phyloP scores from a whole-genome alignment of 2,113 vertebrate species.

The Aleadryas rufinucha region DNA sequence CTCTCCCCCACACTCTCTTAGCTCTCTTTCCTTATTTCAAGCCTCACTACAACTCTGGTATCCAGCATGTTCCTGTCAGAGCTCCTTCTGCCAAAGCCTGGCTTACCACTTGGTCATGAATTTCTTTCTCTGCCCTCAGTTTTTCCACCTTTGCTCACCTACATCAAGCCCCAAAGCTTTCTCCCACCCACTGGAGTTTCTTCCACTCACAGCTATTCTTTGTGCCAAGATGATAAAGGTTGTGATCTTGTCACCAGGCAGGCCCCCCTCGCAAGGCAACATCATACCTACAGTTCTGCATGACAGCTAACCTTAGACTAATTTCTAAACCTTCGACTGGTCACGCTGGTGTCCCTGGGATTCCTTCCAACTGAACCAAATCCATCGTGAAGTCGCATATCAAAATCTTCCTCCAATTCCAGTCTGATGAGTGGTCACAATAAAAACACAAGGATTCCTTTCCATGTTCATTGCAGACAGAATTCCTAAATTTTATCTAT shows the following conservation, averaged over 20 bases:
- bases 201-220: not conserved
- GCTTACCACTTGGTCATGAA: not conserved
- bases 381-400: rapidly evolving
- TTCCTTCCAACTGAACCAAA: not conserved
- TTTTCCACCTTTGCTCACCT: not conserved
- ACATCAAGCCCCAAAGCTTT: not conserved
- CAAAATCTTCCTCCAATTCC: not conserved
- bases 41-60: not conserved
- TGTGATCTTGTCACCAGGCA: not conserved
- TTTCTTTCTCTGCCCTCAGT: not conserved
- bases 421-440: not conserved
- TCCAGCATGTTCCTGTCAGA: not conserved
- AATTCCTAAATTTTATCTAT: not conserved
- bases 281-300: not conserved
- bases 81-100: not conserved
- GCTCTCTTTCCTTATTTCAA: not conserved
- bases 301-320: not conserved
- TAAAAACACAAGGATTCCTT: not conserved
- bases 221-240: not conserved
- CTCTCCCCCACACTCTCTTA: not conserved
- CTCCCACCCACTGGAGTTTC: not conserved
- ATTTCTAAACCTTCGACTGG: not conserved
- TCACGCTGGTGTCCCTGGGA: not conserved
- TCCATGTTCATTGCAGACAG: not conserved
- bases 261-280: not conserved